Base-by-base conservation (phyloP, 2,888 invertebrate species). In the Thalpophila matura region DNA sequence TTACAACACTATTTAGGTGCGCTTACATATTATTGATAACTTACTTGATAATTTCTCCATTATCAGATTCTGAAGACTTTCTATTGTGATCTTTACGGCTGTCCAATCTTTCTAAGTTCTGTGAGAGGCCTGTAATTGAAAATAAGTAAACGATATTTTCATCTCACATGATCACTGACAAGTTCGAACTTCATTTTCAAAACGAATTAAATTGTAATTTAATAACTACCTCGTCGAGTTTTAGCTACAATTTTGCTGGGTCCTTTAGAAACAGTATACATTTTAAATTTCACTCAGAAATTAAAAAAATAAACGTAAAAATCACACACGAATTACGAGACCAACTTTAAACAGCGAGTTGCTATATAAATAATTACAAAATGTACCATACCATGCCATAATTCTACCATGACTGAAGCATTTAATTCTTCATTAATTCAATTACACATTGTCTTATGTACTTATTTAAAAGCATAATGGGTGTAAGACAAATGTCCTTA, bases 221-320 rank as follows among this genome's bases (percentile, higher is more conserved):
- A 64, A 55, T 64, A 65, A 43, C 38, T 88, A 97, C 98, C 97
- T 96, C 98, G 96, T 85, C 98, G 96, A 77, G 98, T 97, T 96
- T 98, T 98, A 71, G 98, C 97, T 83, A 97, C 97, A 89, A 98
- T 97, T 95, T 98, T 98, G 93, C 97, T 98, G 72, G 98, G 98
- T 73, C 98, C 97, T 93, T 98, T 98, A 72, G 97, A 97, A 86
- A 98, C 97, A 88, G 98, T 98, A 95, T 98, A 98, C 98, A 98
- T 98, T 91, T 91, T 94, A 91, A 91, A 89, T 91, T 91, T 91
- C 83, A 84, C 85, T 82, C 85, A 87, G 88, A 89, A 89, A 87
- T 80, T 81, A 86, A 86, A 87, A 89, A 92, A 90, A 89, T 87
- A 88, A 89, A 89, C 84, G 85, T 83, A 88, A 90, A 91, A 89